phyloP scores from a whole-genome alignment of 2,888 invertebrate genomes.

The Oscheius sp. region DNA sequence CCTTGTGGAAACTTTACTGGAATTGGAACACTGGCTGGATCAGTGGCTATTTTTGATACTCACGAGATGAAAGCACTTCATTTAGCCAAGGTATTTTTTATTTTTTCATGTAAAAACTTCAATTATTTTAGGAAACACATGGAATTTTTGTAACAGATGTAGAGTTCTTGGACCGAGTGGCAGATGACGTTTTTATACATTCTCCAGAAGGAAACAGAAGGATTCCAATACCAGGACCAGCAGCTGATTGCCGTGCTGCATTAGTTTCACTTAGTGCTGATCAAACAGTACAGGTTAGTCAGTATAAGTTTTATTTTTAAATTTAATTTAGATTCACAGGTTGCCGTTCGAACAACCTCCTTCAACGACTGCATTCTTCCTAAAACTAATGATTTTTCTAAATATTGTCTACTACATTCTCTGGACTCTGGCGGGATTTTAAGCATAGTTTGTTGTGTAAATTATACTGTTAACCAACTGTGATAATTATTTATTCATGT shows the following conservation, averaged over 20 bases:
- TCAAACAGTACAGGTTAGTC: conserved; percentile 58
- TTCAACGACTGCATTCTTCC: conserved; percentile 39
- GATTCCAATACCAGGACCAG: conserved; percentile 45
- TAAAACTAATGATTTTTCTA: conserved; percentile 38
- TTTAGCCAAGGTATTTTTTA: background rate
- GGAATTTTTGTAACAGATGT: conserved; percentile 96
- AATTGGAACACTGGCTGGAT: conserved; percentile 73
- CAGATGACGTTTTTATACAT: conserved; percentile 31
- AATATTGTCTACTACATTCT: conserved; percentile 36
- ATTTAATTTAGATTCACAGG: conserved; percentile 37
- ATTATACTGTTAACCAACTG: conserved; percentile 4
- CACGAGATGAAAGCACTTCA: conserved; percentile 45
- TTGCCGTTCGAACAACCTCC: conserved; percentile 38
- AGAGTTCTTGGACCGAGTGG: conserved; percentile 79
- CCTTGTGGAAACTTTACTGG: conserved; percentile 92
- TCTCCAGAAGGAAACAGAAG: background rate
- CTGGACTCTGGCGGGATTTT: conserved; percentile 22
- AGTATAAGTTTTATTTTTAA: background rate
- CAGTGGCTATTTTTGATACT: conserved; percentile 49
- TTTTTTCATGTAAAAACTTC: background rate
- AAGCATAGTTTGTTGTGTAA: background rate
- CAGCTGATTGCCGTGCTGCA: conserved; percentile 49
- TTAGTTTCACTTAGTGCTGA: conserved; percentile 67
- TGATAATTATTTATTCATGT: background rate
- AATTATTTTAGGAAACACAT: conserved; percentile 74